Conservation (phyloP, 2,113 vertebrate species). For the Pterocles burchelli region DNA sequence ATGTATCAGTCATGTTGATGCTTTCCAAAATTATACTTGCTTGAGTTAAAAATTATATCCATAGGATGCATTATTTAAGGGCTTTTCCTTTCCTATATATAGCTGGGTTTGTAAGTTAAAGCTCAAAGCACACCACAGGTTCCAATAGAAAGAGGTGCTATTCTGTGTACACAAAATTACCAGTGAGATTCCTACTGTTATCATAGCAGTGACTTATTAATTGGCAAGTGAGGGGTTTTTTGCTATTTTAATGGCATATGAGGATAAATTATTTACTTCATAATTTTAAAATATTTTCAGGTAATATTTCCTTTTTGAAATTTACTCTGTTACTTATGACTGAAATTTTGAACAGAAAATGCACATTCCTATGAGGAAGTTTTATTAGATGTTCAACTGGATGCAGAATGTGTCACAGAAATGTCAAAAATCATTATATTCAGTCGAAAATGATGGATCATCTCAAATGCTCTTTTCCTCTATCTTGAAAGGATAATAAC, state of each 20-base stretch:
- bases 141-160: background rate
- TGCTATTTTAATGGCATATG: background rate
- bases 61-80: background rate
- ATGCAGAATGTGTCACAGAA: background rate
- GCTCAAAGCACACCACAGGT: background rate
- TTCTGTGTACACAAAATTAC: background rate
- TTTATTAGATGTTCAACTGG: background rate
- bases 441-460: background rate
- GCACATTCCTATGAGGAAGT: background rate
- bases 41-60: background rate
- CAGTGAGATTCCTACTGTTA: background rate
- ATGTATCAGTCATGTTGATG: background rate
- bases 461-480: background rate
- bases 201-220: background rate
- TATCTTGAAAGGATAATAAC: background rate
- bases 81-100: background rate
- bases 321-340: background rate
- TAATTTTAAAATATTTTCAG: background rate
- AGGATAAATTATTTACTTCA: background rate
- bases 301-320: background rate
- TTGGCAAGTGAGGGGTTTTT: background rate
- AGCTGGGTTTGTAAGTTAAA: background rate
- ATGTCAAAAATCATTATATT: background rate
- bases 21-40: background rate
- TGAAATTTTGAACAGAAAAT: background rate